A percentile compares a stretch with the other conserved stretches of the same genome.
These are phyloP conservation scores for Protobothrops flavoviridis DNA, from an alignment of 2,113 vertebrate genomes.

Conservation along the genomic window DNA sequence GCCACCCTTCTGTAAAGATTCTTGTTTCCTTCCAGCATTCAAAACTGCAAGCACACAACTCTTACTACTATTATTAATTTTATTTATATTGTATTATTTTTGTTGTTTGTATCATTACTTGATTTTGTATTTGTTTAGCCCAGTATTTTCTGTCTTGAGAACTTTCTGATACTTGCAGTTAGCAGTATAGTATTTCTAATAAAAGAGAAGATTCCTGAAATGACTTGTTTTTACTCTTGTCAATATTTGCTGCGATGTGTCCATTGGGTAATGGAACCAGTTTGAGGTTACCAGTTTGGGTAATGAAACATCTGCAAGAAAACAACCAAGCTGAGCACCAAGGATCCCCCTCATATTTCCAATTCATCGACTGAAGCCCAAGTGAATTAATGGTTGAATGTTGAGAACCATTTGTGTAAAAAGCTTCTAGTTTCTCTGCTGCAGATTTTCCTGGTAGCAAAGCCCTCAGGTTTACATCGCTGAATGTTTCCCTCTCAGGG, in stretches of 20 bases:
- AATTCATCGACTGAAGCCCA: constrained; percentile 11
- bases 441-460: not conserved
- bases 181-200: not conserved
- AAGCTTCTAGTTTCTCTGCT: not conserved
- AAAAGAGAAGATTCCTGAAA: accelerated
- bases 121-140: not conserved
- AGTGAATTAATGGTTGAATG: constrained; percentile 1
- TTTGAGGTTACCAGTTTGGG: not conserved
- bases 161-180: not conserved
- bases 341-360: not conserved
- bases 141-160: not conserved
- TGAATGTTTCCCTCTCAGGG: not conserved
- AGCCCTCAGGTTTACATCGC: not conserved
- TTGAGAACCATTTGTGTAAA: constrained; percentile 7
- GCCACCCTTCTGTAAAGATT: not conserved
- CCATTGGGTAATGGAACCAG: not conserved
- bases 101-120: not conserved
- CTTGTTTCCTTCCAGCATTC: not conserved
- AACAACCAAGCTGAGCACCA: not conserved
- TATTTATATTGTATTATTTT: not conserved
- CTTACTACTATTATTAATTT: not conserved
- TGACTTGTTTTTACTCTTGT: accelerated
- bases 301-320: not conserved
- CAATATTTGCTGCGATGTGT: not conserved
- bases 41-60: accelerated